Percentiles rank a stretch among this genome's conserved stretches.
These are phyloP conservation scores for Parasteatoda lunata DNA, from an alignment of 2,888 invertebrate genomes.

Conservation along the genomic window DNA sequence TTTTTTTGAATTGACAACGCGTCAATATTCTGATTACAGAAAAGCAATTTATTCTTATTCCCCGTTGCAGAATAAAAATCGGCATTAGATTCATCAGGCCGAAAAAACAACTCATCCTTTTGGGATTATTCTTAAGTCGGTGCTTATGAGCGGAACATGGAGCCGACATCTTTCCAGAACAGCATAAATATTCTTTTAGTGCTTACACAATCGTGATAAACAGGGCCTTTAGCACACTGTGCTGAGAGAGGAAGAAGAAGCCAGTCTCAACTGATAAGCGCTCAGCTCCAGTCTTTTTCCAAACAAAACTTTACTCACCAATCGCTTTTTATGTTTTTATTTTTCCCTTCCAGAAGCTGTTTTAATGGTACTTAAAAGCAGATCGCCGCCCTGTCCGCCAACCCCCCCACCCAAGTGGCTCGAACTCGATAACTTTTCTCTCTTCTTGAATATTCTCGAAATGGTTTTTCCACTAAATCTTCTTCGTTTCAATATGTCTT, in stretches of 20 bases:
- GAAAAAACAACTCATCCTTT: conserved; percentile 21
- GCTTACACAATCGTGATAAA: conserved; percentile 65
- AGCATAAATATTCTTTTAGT: conserved; percentile 68
- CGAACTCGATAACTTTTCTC: conserved; percentile 54
- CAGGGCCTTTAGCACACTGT: conserved; percentile 45
- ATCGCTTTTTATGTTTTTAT: conserved; percentile 35
- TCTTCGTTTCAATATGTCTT: conserved; percentile 67
- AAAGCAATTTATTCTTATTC: too few species aligned
- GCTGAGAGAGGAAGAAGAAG: conserved; percentile 22
- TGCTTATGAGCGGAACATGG: conserved; percentile 39
- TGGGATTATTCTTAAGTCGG: conserved; percentile 60
- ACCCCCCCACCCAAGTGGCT: conserved; percentile 15
- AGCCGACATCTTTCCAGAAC: conserved; percentile 49
- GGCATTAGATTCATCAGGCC: too few species aligned
- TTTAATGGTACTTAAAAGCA: conserved; percentile 67
- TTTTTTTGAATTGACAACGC: too few species aligned
- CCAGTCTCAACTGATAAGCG: conserved; percentile 54
- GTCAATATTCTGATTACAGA: too few species aligned
- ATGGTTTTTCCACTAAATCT: conserved; percentile 67
- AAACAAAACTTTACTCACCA: conserved; percentile 46
- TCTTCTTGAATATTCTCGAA: conserved; percentile 55
- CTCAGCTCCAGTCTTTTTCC: conserved; percentile 42
- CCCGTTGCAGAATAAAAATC: too few species aligned
- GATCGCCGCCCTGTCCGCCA: conserved; percentile 17
- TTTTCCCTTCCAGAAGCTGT: conserved; percentile 51